Evolutionary conservation across 2,888 invertebrate species (phyloP), one percentile per base, ranked within the genome.

Genomic region (Nephrotoma guestfalica): DNA sequence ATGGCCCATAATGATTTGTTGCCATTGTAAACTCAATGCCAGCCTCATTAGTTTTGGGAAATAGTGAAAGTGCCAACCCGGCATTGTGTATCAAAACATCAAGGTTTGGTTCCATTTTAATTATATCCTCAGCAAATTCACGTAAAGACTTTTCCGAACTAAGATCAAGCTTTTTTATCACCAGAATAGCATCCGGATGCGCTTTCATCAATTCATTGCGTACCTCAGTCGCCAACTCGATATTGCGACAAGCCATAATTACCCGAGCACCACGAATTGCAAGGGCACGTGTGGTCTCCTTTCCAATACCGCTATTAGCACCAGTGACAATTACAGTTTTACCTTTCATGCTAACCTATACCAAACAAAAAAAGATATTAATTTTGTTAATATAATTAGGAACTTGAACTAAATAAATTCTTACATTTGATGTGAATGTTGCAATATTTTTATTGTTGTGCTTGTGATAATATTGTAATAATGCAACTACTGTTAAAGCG

Each of bases 1-100:
- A 99, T 6, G 97, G 98, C 0, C 98, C 98, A 90, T 97, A 97
- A 89, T 98, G 96, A 90, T 99, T 99, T 0, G 97, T 97, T 0
- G 96, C 97, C 95, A 98, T 97, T 0, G 97, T 97, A 89, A 95
- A 91, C 90, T 99, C 98, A 51, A 98, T 92, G 4, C 95, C 97
- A 90, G 98, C 98, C 89, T 94, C 95, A 4, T 96, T 95, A 88
- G 93, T 93, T 88, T 93, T 93, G 88, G 94, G 94, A 45, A 92
- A 93, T 90, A 95, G 95, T 0, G 94, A 93, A 89, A 96, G 93
- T 0, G 96, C 96, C 89, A 96, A 95, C 7, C 97, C 98, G 0
- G 98, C 98, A 91, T 98, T 98, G 91, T 97, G 97, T 87, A 98
- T 94, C 0, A 98, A 91, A 0, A 97, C 96, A 91, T 98, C 96